These are phyloP conservation scores for Furcifer pardalis DNA, from an alignment of 2,797 vertebrate species.

Conservation along the genomic window DNA sequence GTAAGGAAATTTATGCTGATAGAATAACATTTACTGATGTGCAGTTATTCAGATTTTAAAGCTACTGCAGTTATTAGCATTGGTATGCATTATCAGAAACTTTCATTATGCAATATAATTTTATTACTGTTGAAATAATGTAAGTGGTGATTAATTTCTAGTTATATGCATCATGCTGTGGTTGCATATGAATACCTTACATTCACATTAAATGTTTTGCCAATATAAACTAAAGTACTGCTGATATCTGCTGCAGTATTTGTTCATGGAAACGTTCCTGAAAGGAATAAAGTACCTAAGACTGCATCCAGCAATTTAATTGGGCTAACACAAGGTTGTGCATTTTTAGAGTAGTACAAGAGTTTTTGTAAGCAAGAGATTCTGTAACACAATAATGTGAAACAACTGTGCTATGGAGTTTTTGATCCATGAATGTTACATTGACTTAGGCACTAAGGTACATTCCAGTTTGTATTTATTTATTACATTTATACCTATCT, in stretches of 20 bases:
- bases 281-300: background rate
- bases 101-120: background rate
- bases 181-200: background rate
- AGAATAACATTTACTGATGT: background rate
- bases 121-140: background rate
- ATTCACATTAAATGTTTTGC: background rate
- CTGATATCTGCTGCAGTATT: background rate
- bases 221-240: background rate
- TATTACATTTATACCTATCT: too few species aligned
- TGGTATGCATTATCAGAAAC: background rate
- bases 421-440: too few species aligned
- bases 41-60: background rate
- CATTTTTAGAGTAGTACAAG: too few species aligned
- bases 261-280: background rate
- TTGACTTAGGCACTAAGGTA: too few species aligned
- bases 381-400: too few species aligned
- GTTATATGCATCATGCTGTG: background rate
- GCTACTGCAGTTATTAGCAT: background rate
- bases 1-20: background rate
- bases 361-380: too few species aligned
- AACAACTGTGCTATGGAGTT: too few species aligned
- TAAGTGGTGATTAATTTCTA: background rate
- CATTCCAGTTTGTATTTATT: too few species aligned
- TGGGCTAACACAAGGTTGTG: too few species aligned
- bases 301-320: too few species aligned